Percentiles rank a stretch among this genome's conserved stretches.
Conservation (phyloP, 2,888 invertebrate genomes). For the Pasiphila rectangulata region DNA sequence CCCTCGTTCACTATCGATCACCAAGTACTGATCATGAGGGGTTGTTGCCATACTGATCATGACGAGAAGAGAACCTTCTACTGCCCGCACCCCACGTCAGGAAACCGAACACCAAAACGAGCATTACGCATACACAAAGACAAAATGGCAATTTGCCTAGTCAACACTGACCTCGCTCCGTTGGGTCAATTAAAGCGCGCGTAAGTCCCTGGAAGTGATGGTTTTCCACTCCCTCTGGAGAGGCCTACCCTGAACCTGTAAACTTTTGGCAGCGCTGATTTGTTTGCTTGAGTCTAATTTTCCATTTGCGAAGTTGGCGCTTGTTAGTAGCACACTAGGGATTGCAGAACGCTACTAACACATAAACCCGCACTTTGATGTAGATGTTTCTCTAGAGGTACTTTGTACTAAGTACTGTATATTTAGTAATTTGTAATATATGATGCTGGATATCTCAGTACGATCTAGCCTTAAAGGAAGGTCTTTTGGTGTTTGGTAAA, state of each 20-base stretch:
- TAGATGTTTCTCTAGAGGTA: too few species aligned
- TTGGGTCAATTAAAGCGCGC: not conserved
- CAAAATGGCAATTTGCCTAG: not conserved
- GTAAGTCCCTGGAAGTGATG: constrained; percentile 3
- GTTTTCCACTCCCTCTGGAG: constrained; percentile 6
- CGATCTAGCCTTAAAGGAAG: too few species aligned
- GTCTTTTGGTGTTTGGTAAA: too few species aligned
- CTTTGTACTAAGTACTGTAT: too few species aligned
- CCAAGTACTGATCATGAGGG: too few species aligned
- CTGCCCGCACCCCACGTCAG: too few species aligned
- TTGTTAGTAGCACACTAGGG: constrained; percentile 1
- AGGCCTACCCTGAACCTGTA: constrained; percentile 5
- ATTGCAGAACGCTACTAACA: not conserved
- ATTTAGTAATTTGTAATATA: too few species aligned
- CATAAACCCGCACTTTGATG: not conserved
- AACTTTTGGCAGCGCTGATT: constrained; percentile 17
- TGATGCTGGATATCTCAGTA: too few species aligned
- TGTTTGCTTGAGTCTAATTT: constrained; percentile 13
- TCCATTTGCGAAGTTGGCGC: constrained; percentile 4
- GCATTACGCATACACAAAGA: not conserved
- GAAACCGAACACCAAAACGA: not conserved
- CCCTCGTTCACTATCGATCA: too few species aligned
- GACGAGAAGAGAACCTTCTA: too few species aligned
- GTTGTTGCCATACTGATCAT: too few species aligned
- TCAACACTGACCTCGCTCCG: not conserved